Evolutionary conservation across 2,797 vertebrate species (phyloP), one percentile per base, ranked within the genome.

Genomic region (Allobates femoralis): DNA sequence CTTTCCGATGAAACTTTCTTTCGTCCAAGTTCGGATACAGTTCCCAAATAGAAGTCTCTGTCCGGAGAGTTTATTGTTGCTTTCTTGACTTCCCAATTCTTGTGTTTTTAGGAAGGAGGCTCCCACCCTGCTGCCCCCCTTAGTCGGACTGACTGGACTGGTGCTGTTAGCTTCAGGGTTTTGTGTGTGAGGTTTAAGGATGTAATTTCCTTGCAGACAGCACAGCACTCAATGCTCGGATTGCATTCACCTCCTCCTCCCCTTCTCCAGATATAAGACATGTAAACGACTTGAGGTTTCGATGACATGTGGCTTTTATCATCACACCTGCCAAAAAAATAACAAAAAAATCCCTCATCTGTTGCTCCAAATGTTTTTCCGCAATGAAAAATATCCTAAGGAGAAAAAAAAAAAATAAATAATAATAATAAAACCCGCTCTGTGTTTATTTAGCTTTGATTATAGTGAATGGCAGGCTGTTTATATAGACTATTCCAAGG

Each of bases 231-330:
- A 23, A 51, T 73, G 67, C 81, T 87, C 81, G 30, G n/a, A 79
- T 86, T 81, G 76, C 82, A 41, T 84, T 55, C 46, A 81, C 77
- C 67, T 84, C 86, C 85, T 75, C 79, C 81, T 75, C 86, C 82
- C 69, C 77, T 80, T 46, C 28, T 84, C 30, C 21, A 76, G 84
- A 85, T 76, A 84, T 75, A 84, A 79, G 73, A 74, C 83, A 87
- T 87, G 64, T 73, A 74, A 83, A 87, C 69, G 28, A 75, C 81
- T 87, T 55, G 71, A 78, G 76, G 66, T 79, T 73, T 34, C 50
- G 32, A 60, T 84, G 86, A 84, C 86, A 87, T 87, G 77, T 87
- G 86, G 86, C 86, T 84, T 84, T 62, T 37, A 87, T 87, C 81
- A 87, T 56, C 82, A 74, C 86, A 87, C 82, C 82, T 87, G 86